phyloP scores from a whole-genome alignment of 2,797 vertebrate species.

The Helarctos malayanus region DNA sequence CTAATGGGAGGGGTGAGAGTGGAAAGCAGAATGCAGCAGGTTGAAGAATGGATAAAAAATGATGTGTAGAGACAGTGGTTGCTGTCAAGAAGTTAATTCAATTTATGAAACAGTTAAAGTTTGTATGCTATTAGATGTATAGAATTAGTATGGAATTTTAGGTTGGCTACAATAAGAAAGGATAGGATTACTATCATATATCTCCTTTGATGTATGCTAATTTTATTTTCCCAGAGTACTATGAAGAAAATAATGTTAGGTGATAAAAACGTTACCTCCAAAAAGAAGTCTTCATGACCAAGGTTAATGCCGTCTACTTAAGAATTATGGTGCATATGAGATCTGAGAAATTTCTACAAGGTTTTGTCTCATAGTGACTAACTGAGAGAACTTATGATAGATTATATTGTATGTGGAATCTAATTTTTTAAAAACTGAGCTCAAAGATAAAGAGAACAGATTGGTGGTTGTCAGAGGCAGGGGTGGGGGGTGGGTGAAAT shows the following conservation, averaged over 20 bases:
- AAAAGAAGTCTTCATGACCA: constrained; percentile 25
- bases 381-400: constrained; percentile 21
- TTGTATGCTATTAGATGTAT: background rate
- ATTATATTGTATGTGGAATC: background rate
- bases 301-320: constrained; percentile 27
- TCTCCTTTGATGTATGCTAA: background rate
- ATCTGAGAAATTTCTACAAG: background rate
- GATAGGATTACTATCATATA: background rate
- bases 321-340: background rate
- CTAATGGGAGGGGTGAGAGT: background rate
- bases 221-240: constrained; percentile 37
- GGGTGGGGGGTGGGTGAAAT: background rate
- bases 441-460: background rate
- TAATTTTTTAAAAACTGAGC: background rate
- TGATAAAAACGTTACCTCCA: constrained; percentile 41
- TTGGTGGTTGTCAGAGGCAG: background rate
- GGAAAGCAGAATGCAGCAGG: background rate
- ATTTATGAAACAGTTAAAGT: constrained; percentile 43
- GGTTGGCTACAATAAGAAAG: background rate
- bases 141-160: constrained; percentile 21
- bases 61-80: background rate
- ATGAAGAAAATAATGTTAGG: background rate
- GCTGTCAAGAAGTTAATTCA: constrained; percentile 12
- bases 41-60: constrained; percentile 47
- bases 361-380: constrained; percentile 18